Conservation (phyloP, 2,888 invertebrate genomes). For the Bhutanitis thaidina region DNA sequence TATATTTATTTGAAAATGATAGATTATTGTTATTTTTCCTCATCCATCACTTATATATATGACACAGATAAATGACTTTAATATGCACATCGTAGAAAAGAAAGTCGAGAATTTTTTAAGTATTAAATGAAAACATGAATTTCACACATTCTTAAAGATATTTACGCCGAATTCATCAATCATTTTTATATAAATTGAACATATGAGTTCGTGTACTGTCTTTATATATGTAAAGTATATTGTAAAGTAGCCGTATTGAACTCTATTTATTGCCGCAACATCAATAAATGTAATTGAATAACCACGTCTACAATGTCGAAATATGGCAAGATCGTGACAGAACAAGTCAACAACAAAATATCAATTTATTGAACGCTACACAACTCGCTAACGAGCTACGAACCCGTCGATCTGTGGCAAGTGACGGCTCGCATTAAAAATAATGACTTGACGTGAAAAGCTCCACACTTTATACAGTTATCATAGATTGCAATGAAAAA, state of each 20-base stretch:
- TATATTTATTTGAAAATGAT: conserved; percentile 1
- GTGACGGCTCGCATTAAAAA: neutral
- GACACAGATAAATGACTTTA: conserved; percentile 9
- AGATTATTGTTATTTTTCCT: conserved; percentile 1
- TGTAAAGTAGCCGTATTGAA: too few species aligned
- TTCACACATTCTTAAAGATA: too few species aligned
- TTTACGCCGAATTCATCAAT: too few species aligned
- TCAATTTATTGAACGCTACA: neutral
- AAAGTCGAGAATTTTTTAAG: neutral
- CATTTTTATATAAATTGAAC: too few species aligned
- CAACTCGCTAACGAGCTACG: neutral
- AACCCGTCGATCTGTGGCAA: neutral
- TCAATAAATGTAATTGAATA: neutral
- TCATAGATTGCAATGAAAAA: neutral
- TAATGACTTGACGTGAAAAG: conserved; percentile 1
- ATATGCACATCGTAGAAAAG: neutral
- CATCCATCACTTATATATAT: conserved; percentile 5
- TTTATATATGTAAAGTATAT: too few species aligned
- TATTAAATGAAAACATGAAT: too few species aligned
- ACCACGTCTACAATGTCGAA: neutral
- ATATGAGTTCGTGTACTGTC: too few species aligned
- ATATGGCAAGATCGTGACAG: neutral
- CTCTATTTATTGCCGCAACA: too few species aligned
- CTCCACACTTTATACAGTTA: neutral
- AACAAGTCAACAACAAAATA: neutral